Conservation (phyloP, 2,888 invertebrate genomes). For the Perizoma affinitatum region DNA sequence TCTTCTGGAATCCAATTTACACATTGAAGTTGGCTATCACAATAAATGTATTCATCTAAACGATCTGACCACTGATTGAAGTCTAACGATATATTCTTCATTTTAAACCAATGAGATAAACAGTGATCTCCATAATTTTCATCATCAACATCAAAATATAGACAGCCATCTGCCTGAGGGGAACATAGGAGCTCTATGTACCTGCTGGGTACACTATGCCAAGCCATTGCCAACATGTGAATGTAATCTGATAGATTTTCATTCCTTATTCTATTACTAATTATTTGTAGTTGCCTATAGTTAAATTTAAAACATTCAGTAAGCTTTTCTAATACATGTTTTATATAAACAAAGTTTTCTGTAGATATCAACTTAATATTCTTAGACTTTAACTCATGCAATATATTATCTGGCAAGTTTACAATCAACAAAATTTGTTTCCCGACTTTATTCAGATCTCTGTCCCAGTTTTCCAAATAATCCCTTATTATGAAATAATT, state of each 20-base stretch:
- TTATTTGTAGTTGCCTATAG: slow-evolving; percentile 50
- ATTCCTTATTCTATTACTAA: slow-evolving; percentile 34
- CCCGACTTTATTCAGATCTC: slow-evolving; percentile 35
- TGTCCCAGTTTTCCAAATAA: slow-evolving; percentile 49
- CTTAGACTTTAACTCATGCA: slow-evolving; percentile 38
- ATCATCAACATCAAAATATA: slow-evolving; percentile 42
- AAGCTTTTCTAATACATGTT: slow-evolving; percentile 44
- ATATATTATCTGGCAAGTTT: slow-evolving; percentile 41
- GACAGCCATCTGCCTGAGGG: slow-evolving; percentile 44
- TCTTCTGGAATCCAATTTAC: slow-evolving; percentile 25
- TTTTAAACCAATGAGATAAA: slow-evolving; percentile 49
- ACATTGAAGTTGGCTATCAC: slow-evolving; percentile 46
- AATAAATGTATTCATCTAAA: slow-evolving; percentile 48
- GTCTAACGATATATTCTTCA: slow-evolving; percentile 44
- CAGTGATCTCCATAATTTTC: slow-evolving; percentile 46
- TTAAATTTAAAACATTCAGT: slow-evolving; percentile 52
- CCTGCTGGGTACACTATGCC: slow-evolving; percentile 47
- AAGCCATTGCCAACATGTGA: slow-evolving; percentile 51
- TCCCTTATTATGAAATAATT: slow-evolving; percentile 41
- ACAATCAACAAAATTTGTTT: slow-evolving; percentile 44
- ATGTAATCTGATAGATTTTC: slow-evolving; percentile 41
- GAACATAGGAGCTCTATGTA: slow-evolving; percentile 44
- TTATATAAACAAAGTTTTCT: slow-evolving; percentile 40
- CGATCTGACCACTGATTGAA: slow-evolving; percentile 34
- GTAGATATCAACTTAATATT: slow-evolving; percentile 45